Conservation (phyloP, 2,797 vertebrate species). For the Gymnoscopelus microlampas region DNA sequence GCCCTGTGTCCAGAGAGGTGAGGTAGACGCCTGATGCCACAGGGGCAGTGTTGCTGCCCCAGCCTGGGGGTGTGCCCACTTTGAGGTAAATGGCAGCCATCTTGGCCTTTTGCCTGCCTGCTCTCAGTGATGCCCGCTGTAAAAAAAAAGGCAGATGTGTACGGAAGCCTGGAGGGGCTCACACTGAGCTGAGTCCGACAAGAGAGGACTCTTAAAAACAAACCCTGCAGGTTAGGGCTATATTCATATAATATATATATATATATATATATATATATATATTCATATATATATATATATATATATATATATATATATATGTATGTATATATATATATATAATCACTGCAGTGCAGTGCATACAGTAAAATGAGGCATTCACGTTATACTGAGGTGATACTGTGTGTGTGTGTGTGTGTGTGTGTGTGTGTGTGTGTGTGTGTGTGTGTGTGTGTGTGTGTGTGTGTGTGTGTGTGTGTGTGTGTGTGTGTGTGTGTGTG, state of each 20-base stretch:
- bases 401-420: constrained; percentile 62
- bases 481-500: constrained; percentile 13
- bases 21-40: constrained; percentile 86
- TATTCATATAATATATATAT: constrained; percentile 15
- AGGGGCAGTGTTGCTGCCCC: constrained; percentile 77
- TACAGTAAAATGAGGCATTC: constrained; percentile 85
- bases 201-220: constrained; percentile 61
- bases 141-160: constrained; percentile 70
- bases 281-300: no score
- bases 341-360: constrained; percentile 68
- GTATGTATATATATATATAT: constrained; percentile 5
- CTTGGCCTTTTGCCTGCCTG: constrained; percentile 71
- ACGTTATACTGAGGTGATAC: constrained; percentile 82
- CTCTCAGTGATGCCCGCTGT: constrained; percentile 71
- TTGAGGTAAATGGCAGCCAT: constrained; percentile 85
- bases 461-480: not conserved
- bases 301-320: no score
- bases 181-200: constrained; percentile 70
- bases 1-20: constrained; percentile 86
- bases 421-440: constrained; percentile 31
- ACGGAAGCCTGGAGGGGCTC: constrained; percentile 74
- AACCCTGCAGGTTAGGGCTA: constrained; percentile 76
- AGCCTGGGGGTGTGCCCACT: constrained; percentile 81
- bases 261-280: no score
- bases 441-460: not conserved